These are phyloP conservation scores for Muricea muricata DNA, from an alignment of 92 coral and sea anemone species.

Conservation along the genomic window DNA sequence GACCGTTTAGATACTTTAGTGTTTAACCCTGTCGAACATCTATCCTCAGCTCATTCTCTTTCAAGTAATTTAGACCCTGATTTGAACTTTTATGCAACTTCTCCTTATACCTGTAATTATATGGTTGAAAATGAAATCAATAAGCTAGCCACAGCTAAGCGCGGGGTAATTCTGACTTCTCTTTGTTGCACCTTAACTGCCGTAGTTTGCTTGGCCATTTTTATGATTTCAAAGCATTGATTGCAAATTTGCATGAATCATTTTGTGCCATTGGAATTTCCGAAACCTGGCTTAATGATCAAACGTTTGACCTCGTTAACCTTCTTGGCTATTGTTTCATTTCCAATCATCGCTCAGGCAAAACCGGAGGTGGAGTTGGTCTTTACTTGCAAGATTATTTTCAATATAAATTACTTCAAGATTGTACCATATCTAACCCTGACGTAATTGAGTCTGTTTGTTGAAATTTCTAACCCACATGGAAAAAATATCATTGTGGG, in stretches of 20 bases:
- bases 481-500: slow-evolving; percentile 54
- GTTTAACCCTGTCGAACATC: slow-evolving; percentile 49
- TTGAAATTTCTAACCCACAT: slow-evolving; percentile 32
- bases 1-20: slow-evolving; percentile 51
- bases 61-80: slow-evolving; percentile 4
- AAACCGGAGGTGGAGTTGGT: neutral
- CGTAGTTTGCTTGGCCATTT: slow-evolving; percentile 49
- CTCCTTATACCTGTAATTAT: neutral
- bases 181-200: slow-evolving; percentile 13
- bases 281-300: slow-evolving; percentile 52
- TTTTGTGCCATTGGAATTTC: slow-evolving; percentile 36
- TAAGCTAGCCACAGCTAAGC: neutral
- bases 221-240: slow-evolving; percentile 29
- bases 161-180: neutral
- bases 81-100: neutral
- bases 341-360: neutral
- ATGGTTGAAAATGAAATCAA: neutral
- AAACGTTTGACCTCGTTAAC: neutral
- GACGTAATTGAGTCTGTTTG: slow-evolving; percentile 50
- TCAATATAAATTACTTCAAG: slow-evolving; percentile 7
- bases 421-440: neutral
- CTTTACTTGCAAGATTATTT: neutral
- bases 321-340: neutral
- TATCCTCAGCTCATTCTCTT: neutral
- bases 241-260: neutral